Evolutionary conservation across 2,797 vertebrate species (phyloP).

Genomic region (Psittacula echo): DNA sequence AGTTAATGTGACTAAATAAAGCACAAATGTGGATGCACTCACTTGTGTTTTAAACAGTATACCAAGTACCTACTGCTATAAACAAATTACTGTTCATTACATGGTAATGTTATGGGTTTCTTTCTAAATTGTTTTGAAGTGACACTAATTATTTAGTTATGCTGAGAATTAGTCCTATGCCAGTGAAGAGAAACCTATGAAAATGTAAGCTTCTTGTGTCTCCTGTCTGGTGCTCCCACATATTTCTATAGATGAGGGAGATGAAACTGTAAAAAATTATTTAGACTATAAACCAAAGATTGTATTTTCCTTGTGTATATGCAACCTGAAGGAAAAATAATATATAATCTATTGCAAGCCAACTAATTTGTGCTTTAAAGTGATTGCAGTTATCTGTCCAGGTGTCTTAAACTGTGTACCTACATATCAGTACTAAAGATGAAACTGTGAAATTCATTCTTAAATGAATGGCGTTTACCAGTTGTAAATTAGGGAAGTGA

Average conservation of each 20-base stretch:
- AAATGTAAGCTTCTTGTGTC: neutral
- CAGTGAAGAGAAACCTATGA: neutral
- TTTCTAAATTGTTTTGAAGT: neutral
- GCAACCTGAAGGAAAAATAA: neutral
- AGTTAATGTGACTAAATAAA: neutral
- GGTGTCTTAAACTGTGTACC: conserved; percentile 13
- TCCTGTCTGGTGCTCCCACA: neutral
- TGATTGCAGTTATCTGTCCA: neutral
- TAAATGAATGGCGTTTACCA: neutral
- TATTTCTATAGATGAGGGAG: neutral
- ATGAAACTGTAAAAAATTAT: neutral
- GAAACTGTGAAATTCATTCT: neutral
- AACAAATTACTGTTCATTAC: neutral
- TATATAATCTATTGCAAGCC: neutral
- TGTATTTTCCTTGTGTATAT: neutral
- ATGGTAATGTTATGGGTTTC: neutral
- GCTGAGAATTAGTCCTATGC: neutral
- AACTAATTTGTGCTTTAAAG: neutral
- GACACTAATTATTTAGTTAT: neutral
- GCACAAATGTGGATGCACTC: neutral
- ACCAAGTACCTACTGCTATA: neutral
- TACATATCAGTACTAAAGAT: neutral
- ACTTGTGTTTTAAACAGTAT: neutral
- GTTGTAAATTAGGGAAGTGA: neutral
- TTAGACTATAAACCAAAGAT: neutral